Conservation (phyloP, 2,888 invertebrate species). For the Blastobasis lacticolella region DNA sequence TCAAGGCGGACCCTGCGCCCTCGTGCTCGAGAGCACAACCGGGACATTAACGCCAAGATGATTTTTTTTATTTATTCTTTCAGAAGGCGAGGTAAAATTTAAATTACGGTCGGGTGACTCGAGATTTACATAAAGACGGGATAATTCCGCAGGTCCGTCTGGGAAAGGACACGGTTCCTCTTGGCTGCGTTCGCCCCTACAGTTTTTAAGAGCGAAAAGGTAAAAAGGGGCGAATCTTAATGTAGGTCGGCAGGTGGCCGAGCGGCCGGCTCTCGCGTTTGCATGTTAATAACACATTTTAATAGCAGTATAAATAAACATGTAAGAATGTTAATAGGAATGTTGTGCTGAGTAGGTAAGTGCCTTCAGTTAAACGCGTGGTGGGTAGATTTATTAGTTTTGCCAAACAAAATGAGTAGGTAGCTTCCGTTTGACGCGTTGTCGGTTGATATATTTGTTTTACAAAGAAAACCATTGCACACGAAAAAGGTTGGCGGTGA, state of each 20-base stretch:
- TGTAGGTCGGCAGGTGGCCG: constrained; percentile 32
- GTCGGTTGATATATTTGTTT: too few species aligned
- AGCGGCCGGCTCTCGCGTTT: constrained; percentile 28
- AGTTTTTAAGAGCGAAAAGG: constrained; percentile 21
- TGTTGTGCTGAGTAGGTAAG: too few species aligned
- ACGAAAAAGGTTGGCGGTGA: too few species aligned
- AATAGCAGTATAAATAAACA: constrained; percentile 12
- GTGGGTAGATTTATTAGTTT: too few species aligned
- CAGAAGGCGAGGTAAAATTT: not conserved
- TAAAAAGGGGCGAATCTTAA: constrained; percentile 23
- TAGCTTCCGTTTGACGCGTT: too few species aligned
- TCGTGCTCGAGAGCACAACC: too few species aligned
- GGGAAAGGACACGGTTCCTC: constrained; percentile 28
- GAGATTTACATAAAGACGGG: constrained; percentile 13
- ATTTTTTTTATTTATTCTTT: not conserved
- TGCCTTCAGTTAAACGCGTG: too few species aligned
- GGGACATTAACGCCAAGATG: too few species aligned
- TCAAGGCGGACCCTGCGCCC: too few species aligned
- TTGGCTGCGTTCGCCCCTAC: constrained; percentile 11
- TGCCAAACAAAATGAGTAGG: too few species aligned
- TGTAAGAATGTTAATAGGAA: constrained; percentile 2
- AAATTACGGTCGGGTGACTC: constrained; percentile 9
- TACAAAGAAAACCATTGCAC: too few species aligned
- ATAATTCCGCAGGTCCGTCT: constrained; percentile 27
- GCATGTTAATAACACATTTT: constrained; percentile 34